Conservation (phyloP, 2,888 invertebrate genomes). For the Cephonodes hylas region DNA sequence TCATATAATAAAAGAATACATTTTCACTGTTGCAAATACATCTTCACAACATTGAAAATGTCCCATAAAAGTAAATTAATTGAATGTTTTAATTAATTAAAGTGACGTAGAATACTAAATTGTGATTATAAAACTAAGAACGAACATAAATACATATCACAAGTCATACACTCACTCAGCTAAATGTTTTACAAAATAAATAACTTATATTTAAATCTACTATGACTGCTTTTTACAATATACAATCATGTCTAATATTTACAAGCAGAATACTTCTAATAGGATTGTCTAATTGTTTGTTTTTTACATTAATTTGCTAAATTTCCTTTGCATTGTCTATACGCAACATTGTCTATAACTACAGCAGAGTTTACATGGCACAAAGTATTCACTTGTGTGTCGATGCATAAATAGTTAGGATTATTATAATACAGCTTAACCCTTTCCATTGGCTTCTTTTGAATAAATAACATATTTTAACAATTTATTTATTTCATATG, state of each 20-base stretch:
- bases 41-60: slow-evolving; percentile 70
- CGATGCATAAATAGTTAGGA: slow-evolving; percentile 34
- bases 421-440: slow-evolving; percentile 12
- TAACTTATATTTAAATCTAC: slow-evolving; percentile 61
- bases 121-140: slow-evolving; percentile 26
- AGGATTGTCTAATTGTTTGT: slow-evolving; percentile 10
- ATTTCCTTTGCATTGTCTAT: not conserved
- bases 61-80: slow-evolving; percentile 26
- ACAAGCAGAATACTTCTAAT: not conserved
- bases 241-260: slow-evolving; percentile 14
- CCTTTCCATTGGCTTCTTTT: not conserved
- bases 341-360: not conserved
- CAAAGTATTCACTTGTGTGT: slow-evolving; percentile 74
- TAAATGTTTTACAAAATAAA: slow-evolving; percentile 61
- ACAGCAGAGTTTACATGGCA: slow-evolving; percentile 54
- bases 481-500: too few species aligned
- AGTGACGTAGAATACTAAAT: slow-evolving; percentile 33
- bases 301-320: not conserved
- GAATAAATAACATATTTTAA: too few species aligned
- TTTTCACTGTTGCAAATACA: slow-evolving; percentile 71
- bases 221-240: slow-evolving; percentile 60
- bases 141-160: slow-evolving; percentile 27
- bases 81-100: slow-evolving; percentile 25
- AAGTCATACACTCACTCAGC: slow-evolving; percentile 36
- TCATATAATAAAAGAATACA: slow-evolving; percentile 31